Conservation (phyloP, 2,888 invertebrate genomes). For the Polydrusus cervinus region DNA sequence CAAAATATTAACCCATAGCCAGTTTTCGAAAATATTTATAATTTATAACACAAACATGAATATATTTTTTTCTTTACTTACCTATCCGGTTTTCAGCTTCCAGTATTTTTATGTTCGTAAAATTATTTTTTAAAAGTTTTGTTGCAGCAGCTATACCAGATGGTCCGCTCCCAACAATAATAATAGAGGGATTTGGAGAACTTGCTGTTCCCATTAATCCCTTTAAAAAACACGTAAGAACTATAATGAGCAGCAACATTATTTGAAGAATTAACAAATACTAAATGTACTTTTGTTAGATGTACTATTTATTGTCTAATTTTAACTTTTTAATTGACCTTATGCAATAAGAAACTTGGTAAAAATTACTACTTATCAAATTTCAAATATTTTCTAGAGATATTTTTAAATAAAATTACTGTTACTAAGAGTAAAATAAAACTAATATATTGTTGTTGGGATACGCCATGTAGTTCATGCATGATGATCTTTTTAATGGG, state of each 20-base stretch:
- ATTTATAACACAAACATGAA: too few species aligned
- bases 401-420: too few species aligned
- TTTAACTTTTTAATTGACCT: neutral
- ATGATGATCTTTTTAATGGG: too few species aligned
- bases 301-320: too few species aligned
- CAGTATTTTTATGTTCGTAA: slow-evolving; percentile 55
- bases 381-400: too few species aligned
- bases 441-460: too few species aligned
- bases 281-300: neutral
- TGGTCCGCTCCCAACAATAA: slow-evolving; percentile 58
- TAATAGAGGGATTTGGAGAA: slow-evolving; percentile 37
- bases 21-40: too few species aligned
- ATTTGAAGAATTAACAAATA: neutral
- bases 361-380: too few species aligned
- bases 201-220: neutral
- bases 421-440: too few species aligned
- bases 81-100: slow-evolving; percentile 36
- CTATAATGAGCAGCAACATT: slow-evolving; percentile 3
- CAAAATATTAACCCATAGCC: too few species aligned
- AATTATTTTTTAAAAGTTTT: slow-evolving; percentile 69
- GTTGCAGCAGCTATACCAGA: slow-evolving; percentile 66
- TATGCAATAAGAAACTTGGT: neutral
- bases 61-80: too few species aligned
- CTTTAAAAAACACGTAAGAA: neutral
- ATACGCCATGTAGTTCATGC: too few species aligned